Evolutionary conservation across 2,797 vertebrate species (phyloP), one percentile per base, ranked within the genome.

Genomic region (Tinamus major): DNA sequence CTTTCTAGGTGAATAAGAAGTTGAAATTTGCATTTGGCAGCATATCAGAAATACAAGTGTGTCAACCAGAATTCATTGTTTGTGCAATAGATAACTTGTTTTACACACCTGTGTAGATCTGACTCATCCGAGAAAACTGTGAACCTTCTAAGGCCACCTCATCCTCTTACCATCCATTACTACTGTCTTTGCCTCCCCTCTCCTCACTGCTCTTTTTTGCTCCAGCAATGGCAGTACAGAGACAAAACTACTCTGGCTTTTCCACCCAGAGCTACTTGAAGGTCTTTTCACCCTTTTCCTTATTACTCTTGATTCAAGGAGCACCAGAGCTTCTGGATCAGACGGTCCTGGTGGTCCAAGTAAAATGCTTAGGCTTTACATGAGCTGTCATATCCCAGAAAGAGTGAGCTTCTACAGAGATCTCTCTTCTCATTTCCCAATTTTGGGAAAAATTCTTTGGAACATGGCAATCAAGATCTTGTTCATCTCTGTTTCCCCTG

Each of bases 381-480:
- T 19, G 6, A 6, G 72, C 29, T 1, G 0, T 46, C 2, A 2
- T 17, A 6, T 49, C n/a, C 64, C 44, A 87, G 10, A 29, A 68
- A 31, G 16, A 75, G 13, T 2, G 10, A 2, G 4, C 55, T 64
- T 35, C 31, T 10, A 8, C 6, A 0, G 0, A 51, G 63, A 51
- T 9, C 14, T 19, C 29, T 59, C 39, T 79, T 5, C 18, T 14
- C 3, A 21, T 55, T 55, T 31, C 13, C 29, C 53, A 29, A 31
- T 55, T 10, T 29, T 4, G 17, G 7, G 19, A 55, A 58, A 68
- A 5, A 27, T 31, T 44, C 46, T 8, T 5, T 13, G 26, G 0
- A 35, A 53, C 70, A n/a, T 33, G 12, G 4, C 56, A 59, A 15
- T 41, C 8, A 46, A 24, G 17, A 9, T 3, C 24, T 49, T 13